phyloP scores from a whole-genome alignment of 2,888 invertebrate species.

The Lithosia quadra region DNA sequence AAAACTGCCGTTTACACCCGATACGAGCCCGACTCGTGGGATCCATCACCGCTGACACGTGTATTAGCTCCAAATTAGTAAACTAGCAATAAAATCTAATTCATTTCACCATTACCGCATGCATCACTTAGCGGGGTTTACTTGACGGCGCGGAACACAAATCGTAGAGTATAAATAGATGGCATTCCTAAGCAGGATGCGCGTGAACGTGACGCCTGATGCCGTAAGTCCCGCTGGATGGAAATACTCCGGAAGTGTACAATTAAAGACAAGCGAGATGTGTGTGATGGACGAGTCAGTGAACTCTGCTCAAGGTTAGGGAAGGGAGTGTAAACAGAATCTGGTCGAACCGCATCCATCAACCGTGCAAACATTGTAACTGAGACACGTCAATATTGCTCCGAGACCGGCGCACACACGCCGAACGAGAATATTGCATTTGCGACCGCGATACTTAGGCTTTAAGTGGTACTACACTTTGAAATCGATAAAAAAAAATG shows the following conservation, averaged over 20 bases:
- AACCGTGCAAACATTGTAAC: conserved; percentile 75
- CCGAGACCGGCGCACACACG: conserved; percentile 30
- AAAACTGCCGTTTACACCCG: conserved; percentile 72
- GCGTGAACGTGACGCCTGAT: conserved; percentile 68
- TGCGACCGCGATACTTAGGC: conserved; percentile 54
- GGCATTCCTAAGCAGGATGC: conserved; percentile 63
- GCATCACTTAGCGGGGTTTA: conserved; percentile 38
- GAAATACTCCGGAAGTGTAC: conserved; percentile 78
- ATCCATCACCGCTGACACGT: conserved; percentile 70
- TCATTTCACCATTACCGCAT: conserved; percentile 58
- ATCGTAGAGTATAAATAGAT: conserved; percentile 55
- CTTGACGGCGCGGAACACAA: conserved; percentile 43
- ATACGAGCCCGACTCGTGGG: conserved; percentile 63
- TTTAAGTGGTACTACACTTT: neutral
- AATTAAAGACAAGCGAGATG: conserved; percentile 70
- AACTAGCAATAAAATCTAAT: conserved; percentile 67
- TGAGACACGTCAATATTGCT: conserved; percentile 73
- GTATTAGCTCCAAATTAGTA: conserved; percentile 72
- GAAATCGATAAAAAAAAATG: conserved; percentile 51
- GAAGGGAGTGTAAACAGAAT: conserved; percentile 70
- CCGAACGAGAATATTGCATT: conserved; percentile 54
- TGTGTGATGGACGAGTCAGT: conserved; percentile 69
- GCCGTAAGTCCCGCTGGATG: conserved; percentile 71
- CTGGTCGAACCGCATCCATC: conserved; percentile 74
- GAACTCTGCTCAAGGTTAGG: conserved; percentile 79